Evolutionary conservation across 2,113 vertebrate genomes (phyloP).

Genomic region (Xiphias gladius): DNA sequence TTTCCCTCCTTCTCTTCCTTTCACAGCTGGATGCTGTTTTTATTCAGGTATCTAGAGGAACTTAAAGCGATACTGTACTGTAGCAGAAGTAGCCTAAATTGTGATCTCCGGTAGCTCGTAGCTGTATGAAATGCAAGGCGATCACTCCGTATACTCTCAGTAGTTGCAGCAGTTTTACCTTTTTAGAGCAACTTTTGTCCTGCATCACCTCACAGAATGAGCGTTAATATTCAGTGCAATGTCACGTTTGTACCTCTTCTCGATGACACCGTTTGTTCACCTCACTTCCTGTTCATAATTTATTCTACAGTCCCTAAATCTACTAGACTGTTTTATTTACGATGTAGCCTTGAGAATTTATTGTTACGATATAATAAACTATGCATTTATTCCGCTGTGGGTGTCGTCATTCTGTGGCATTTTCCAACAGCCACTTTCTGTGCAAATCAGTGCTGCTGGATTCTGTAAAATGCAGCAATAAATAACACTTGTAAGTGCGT

Average conservation of each 20-base stretch:
- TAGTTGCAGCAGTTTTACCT: slow-evolving; percentile 60
- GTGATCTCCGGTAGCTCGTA: slow-evolving; percentile 67
- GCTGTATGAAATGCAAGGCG: slow-evolving; percentile 54
- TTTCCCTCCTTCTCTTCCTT: slow-evolving; percentile 5
- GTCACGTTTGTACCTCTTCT: slow-evolving; percentile 56
- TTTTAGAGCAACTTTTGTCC: slow-evolving; percentile 60
- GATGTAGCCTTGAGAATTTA: slow-evolving; percentile 63
- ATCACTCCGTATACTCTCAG: slow-evolving; percentile 58
- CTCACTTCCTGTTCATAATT: slow-evolving; percentile 60
- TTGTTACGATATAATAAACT: slow-evolving; percentile 78
- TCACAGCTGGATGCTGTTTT: slow-evolving; percentile 61
- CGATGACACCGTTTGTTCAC: slow-evolving; percentile 35
- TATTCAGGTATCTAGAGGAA: slow-evolving; percentile 79
- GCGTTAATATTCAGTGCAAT: slow-evolving; percentile 27
- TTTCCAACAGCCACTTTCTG: background rate
- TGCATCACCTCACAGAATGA: slow-evolving; percentile 47
- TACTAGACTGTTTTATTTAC: slow-evolving; percentile 73
- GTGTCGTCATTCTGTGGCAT: slow-evolving; percentile 42
- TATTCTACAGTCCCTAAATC: slow-evolving; percentile 39
- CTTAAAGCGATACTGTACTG: slow-evolving; percentile 64
- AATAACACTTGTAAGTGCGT: background rate
- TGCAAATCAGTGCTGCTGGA: background rate
- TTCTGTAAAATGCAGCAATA: background rate
- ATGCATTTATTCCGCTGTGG: slow-evolving; percentile 79
- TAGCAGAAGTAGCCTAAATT: slow-evolving; percentile 71